Percentiles rank a stretch among this genome's conserved stretches.
phyloP scores from a whole-genome alignment of 2,113 vertebrate genomes.

The Salminus brasiliensis region DNA sequence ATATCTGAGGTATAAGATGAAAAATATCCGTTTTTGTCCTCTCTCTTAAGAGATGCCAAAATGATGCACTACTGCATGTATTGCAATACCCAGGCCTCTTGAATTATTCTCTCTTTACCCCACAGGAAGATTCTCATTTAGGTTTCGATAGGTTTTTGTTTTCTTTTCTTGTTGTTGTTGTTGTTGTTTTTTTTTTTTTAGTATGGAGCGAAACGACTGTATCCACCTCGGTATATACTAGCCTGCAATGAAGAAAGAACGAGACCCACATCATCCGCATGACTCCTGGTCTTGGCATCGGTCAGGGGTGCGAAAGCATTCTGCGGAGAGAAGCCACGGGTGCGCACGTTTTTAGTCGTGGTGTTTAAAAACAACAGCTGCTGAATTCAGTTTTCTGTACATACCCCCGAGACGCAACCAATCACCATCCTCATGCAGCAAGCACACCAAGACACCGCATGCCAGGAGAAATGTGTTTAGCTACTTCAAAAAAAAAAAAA shows the following conservation, averaged over 20 bases:
- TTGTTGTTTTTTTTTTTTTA: constrained; percentile 71
- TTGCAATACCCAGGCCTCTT: constrained; percentile 95
- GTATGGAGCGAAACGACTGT: constrained; percentile 99
- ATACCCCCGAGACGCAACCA: constrained; percentile 58
- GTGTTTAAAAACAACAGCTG: neutral
- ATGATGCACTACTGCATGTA: constrained; percentile 95
- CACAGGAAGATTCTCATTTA: constrained; percentile 88
- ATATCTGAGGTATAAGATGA: constrained; percentile 99
- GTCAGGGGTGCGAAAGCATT: constrained; percentile 97
- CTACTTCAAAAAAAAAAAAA: constrained; percentile 55
- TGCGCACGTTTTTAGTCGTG: constrained; percentile 76
- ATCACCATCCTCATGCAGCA: constrained; percentile 71
- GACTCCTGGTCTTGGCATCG: constrained; percentile 98
- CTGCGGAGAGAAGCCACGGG: constrained; percentile 83
- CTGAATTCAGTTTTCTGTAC: constrained; percentile 53
- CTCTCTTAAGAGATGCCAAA: constrained; percentile 93
- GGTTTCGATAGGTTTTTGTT: too few relatives aligned
- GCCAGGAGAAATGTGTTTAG: constrained; percentile 65
- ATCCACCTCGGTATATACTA: constrained; percentile 99
- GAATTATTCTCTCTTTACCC: constrained; percentile 85
- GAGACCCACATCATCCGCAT: constrained; percentile 96
- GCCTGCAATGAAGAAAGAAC: constrained; percentile 99
- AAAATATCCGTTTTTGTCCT: constrained; percentile 87
- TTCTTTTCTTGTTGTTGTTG: constrained; percentile 74
- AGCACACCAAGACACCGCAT: constrained; percentile 66